phyloP scores from a whole-genome alignment of 2,113 vertebrate species.

The Rhea pennata region DNA sequence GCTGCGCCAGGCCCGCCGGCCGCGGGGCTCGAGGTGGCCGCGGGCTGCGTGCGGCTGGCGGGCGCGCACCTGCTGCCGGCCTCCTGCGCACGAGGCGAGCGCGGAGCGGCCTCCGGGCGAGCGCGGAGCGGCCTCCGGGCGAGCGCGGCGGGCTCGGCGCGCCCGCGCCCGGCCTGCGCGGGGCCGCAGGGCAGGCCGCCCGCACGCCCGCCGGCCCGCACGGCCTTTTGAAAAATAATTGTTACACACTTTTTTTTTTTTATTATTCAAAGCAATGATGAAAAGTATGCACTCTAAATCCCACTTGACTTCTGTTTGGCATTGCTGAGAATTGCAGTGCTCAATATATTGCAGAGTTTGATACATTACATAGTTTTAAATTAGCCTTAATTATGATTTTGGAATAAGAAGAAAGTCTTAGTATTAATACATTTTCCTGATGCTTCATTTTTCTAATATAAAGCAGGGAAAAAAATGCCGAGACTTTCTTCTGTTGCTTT shows the following conservation, averaged over 20 bases:
- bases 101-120: too few species aligned
- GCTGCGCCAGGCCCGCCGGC: too few species aligned
- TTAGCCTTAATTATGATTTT: neutral
- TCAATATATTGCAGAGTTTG: neutral
- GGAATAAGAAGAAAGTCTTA: neutral
- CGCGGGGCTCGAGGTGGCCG: too few species aligned
- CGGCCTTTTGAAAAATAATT: neutral
- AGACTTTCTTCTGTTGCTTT: neutral
- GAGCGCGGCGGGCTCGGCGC: too few species aligned
- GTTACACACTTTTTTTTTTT: neutral
- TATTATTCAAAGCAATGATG: neutral
- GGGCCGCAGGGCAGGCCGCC: neutral
- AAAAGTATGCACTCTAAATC: neutral
- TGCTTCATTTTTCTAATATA: neutral
- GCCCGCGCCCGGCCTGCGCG: too few species aligned
- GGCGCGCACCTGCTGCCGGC: neutral
- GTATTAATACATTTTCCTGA: neutral
- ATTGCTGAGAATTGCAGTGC: neutral
- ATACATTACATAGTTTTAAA: neutral
- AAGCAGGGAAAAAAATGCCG: neutral
- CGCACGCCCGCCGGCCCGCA: too few species aligned
- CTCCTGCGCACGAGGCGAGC: neutral
- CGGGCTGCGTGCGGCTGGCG: neutral
- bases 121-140: too few species aligned
- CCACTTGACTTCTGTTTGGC: neutral